Conservation (phyloP, 2,113 vertebrate species). For the Galbula dea region DNA sequence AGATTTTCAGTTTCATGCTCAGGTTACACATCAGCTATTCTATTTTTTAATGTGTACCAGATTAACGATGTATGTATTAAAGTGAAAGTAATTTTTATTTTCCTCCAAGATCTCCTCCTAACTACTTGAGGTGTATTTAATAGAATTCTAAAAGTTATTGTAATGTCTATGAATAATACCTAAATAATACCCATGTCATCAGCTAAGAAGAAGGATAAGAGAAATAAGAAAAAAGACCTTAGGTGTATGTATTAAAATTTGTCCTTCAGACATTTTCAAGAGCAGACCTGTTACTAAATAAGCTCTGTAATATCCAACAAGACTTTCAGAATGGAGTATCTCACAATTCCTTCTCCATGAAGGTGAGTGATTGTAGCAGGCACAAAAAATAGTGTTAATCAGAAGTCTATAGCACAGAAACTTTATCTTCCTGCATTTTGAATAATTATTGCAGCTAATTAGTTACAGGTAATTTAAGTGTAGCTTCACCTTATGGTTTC, state of each 20-base stretch:
- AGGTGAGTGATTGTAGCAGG: neutral
- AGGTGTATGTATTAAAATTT: neutral
- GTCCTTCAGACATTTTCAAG: constrained; percentile 25
- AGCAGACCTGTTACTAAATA: neutral
- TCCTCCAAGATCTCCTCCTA: neutral
- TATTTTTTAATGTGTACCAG: neutral
- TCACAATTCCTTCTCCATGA: neutral
- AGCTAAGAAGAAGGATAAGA: neutral
- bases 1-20: neutral
- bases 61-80: neutral
- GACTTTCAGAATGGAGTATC: neutral
- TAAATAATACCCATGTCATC: neutral
- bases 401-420: neutral
- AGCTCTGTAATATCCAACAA: neutral
- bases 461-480: constrained; percentile 36
- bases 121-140: neutral
- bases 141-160: neutral
- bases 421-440: neutral
- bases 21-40: neutral
- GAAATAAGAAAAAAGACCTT: neutral
- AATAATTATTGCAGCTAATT: neutral
- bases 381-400: neutral
- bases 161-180: neutral
- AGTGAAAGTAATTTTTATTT: neutral
- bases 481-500: constrained; percentile 4